These are phyloP conservation scores for Enoplolaimus lenunculus DNA, from an alignment of 2,888 invertebrate genomes.

Conservation along the genomic window DNA sequence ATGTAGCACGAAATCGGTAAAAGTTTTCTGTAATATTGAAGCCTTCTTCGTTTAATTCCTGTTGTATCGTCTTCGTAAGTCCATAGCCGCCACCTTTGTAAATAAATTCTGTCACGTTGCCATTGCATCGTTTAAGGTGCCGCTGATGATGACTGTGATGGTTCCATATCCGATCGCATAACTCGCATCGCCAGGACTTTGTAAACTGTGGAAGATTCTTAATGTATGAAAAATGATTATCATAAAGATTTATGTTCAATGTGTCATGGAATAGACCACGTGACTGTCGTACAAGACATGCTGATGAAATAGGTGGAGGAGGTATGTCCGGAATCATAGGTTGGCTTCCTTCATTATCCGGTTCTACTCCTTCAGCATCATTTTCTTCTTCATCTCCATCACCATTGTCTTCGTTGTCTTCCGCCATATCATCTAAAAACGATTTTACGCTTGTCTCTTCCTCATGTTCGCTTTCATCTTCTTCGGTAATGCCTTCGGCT, in stretches of 20 bases:
- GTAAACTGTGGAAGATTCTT: background rate
- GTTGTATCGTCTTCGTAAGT: slow-evolving; percentile 1
- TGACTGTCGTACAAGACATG: background rate
- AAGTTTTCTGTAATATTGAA: background rate
- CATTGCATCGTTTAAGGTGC: background rate
- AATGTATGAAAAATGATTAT: slow-evolving; percentile 4
- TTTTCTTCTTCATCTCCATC: background rate
- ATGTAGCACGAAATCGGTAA: background rate
- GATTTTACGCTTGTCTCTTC: background rate
- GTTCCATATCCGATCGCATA: background rate
- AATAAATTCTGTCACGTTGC: background rate
- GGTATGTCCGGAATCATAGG: background rate
- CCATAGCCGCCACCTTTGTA: slow-evolving; percentile 5
- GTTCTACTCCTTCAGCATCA: background rate
- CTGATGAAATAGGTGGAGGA: background rate
- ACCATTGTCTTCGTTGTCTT: background rate
- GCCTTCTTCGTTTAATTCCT: slow-evolving; percentile 6
- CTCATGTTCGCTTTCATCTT: background rate
- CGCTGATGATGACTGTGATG: background rate
- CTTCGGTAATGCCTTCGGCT: background rate
- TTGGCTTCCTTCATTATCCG: background rate
- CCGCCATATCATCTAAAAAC: slow-evolving; percentile 7
- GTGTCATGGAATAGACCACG: background rate
- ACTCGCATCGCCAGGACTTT: background rate
- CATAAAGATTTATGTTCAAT: background rate